phyloP scores from a whole-genome alignment of 2,888 invertebrate genomes.

The Melanchra persicariae region DNA sequence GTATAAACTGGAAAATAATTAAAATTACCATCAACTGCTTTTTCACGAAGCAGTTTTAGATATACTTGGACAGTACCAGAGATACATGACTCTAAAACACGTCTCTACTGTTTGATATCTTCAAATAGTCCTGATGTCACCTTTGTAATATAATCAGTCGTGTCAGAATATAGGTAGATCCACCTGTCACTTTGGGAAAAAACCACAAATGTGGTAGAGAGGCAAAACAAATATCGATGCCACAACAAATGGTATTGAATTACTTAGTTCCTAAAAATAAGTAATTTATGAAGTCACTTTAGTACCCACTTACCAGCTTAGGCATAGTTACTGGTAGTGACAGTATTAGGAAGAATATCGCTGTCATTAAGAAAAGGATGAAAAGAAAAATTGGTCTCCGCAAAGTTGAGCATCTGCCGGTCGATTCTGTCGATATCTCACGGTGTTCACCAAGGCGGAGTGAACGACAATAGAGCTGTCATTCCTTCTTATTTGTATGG shows the following conservation, averaged over 20 bases:
- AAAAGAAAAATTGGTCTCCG: no score
- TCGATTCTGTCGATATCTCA: no score
- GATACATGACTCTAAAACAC: background rate
- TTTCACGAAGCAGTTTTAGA: no score
- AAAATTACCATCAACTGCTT: background rate
- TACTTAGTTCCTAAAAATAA: conserved; percentile 1
- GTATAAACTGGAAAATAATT: background rate
- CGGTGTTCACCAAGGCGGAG: no score
- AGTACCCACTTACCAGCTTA: no score
- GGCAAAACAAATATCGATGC: conserved; percentile 2
- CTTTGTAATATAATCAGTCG: conserved; percentile 18
- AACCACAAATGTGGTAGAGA: conserved; percentile 26
- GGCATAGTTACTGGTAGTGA: no score
- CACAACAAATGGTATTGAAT: conserved; percentile 2
- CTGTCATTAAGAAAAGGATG: no score
- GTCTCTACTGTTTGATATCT: background rate
- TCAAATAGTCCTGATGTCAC: conserved; percentile 9
- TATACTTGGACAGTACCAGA: conserved; percentile 10
- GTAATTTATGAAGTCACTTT: background rate
- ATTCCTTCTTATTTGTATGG: no score
- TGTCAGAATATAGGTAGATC: background rate
- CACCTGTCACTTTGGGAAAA: conserved; percentile 10
- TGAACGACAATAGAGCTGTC: no score
- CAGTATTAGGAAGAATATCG: no score
- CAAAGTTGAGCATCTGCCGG: no score